These are phyloP conservation scores for Rattus rattus DNA, from an alignment of 2,113 vertebrate genomes.

Conservation along the genomic window DNA sequence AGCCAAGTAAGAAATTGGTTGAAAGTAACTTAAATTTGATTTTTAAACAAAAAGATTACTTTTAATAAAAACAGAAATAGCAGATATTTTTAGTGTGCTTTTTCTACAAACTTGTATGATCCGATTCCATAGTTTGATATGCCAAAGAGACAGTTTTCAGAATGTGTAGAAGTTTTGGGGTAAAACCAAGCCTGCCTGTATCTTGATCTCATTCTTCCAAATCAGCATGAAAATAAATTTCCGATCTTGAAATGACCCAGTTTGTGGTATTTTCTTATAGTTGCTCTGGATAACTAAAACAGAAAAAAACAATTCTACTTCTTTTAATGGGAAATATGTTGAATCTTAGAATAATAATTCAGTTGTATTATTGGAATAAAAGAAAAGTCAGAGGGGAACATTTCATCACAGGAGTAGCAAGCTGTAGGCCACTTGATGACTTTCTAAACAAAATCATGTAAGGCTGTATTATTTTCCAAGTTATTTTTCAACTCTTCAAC, in stretches of 20 bases:
- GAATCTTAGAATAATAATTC: neutral
- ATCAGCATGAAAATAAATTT: neutral
- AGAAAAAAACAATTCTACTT: neutral
- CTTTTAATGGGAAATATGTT: neutral
- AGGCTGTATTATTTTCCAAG: neutral
- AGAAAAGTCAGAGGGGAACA: neutral
- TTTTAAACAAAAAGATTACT: slow-evolving; percentile 40
- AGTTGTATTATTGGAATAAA: neutral
- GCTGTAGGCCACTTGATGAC: neutral
- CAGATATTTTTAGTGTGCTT: neutral
- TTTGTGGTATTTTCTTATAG: neutral
- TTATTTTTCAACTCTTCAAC: neutral
- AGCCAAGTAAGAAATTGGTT: slow-evolving; percentile 59
- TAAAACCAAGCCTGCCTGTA: neutral
- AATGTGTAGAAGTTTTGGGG: neutral
- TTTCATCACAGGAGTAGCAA: neutral
- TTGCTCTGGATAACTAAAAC: neutral
- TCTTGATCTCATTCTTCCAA: no score
- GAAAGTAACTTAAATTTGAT: slow-evolving; percentile 11
- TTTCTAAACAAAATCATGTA: slow-evolving; percentile 11
- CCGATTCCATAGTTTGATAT: neutral
- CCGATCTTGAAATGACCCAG: neutral
- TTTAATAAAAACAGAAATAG: slow-evolving; percentile 13
- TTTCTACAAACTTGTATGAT: neutral
- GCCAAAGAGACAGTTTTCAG: neutral